Base-by-base conservation (phyloP, 2,113 vertebrate genomes). In the Anseranas semipalmata region DNA sequence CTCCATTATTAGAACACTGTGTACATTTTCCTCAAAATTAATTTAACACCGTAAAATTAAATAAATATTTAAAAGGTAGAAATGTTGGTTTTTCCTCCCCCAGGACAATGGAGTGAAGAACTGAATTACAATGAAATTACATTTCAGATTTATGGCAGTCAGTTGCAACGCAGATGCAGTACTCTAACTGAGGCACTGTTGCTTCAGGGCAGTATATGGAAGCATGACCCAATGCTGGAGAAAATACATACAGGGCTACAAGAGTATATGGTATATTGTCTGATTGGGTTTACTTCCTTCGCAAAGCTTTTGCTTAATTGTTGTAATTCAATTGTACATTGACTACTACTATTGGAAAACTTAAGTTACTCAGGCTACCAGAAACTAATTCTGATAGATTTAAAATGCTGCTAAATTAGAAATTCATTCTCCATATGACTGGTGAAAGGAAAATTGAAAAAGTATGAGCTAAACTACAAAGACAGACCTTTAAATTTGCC, bases 11-110 rank as follows among this genome's bases (percentile, higher is more conserved):
- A 75, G 16, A 89, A 86, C 13, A 67, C 1, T 55, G 43, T 33
- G 27, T 89, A 76, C 32, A n/a, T 80, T 55, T 77, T 52, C 37
- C n/a, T 70, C 41, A 85, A 62, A 76, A 62, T 58, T 93, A 95
- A 93, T 79, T 94, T 94, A 93, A 89, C 17, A 43, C n/a, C 85
- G 80, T 76, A 94, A 91, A 94, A 76, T 43, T 62, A 72, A 96
- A 90, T 60, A 93, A 92, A 89, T 87, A 91, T 33, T 82, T 66
- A 4, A 55, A 93, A 67, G 15, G 25, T 73, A 52, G 62, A 93
- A 89, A 58, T 39, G 37, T 58, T 66, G 50, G 2, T 65, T 92
- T 76, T 90, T 85, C 32, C 62, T 79, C 41, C 45, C 15, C 5
- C 4, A 22, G 50, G 77, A 58, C 32, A 86, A 63, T 1, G 25